Evolutionary conservation across 2,113 vertebrate species (phyloP).

Genomic region (Gila orcuttii): DNA sequence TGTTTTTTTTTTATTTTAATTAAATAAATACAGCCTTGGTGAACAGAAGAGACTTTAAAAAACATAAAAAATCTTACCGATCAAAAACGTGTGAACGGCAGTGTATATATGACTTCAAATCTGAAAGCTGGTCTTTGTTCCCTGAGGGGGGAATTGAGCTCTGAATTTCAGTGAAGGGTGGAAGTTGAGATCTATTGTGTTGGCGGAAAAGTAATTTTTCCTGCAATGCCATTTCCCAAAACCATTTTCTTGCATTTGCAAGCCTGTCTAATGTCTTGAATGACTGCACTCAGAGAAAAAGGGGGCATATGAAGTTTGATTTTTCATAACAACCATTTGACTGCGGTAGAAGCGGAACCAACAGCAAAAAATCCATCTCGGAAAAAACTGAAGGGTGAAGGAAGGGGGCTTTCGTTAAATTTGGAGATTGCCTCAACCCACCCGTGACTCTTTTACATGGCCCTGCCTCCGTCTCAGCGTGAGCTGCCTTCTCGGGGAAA

Average conservation of each 20-base stretch:
- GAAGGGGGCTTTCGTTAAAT: slow-evolving; percentile 68
- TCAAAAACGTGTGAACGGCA: too few species aligned
- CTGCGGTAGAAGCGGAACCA: slow-evolving; percentile 66
- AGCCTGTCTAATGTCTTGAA: slow-evolving; percentile 65
- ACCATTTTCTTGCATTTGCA: slow-evolving; percentile 56
- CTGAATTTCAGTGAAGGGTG: slow-evolving; percentile 33
- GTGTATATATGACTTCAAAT: neutral
- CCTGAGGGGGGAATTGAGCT: slow-evolving; percentile 19
- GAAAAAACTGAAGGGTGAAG: slow-evolving; percentile 29
- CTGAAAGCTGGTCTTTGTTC: neutral
- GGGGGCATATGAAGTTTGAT: slow-evolving; percentile 63
- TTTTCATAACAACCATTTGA: slow-evolving; percentile 70
- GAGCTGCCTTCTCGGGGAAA: neutral
- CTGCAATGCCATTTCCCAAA: slow-evolving; percentile 50
- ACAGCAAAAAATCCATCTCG: slow-evolving; percentile 67
- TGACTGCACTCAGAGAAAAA: slow-evolving; percentile 66
- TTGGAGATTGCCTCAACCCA: slow-evolving; percentile 65
- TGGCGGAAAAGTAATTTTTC: slow-evolving; percentile 41
- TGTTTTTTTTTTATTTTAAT: too few species aligned
- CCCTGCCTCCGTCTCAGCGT: slow-evolving; percentile 18
- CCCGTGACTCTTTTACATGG: slow-evolving; percentile 62
- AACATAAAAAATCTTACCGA: too few species aligned
- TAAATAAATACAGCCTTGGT: too few species aligned
- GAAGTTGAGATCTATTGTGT: slow-evolving; percentile 49
- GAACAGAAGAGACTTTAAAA: too few species aligned